Evolutionary conservation across 2,797 vertebrate genomes (phyloP).

Genomic region (Oceanodroma leucorhoa): DNA sequence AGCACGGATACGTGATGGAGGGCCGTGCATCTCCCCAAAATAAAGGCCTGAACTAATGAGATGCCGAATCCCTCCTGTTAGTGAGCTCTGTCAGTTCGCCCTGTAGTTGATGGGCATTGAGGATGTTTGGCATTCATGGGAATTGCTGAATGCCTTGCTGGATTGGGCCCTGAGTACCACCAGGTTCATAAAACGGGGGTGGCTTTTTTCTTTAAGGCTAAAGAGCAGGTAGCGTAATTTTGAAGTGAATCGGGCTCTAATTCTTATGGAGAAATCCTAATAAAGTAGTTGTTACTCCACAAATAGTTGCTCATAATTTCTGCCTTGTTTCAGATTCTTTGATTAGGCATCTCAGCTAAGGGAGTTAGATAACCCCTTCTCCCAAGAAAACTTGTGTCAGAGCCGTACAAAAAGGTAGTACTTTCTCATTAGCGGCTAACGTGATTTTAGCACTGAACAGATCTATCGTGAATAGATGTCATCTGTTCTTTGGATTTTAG

Average conservation of each 20-base stretch:
- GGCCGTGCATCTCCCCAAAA: neutral
- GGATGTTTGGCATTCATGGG: neutral
- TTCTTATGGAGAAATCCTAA: neutral
- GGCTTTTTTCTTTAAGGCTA: neutral
- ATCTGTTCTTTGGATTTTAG: neutral
- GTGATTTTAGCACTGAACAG: conserved; percentile 18
- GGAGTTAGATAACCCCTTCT: neutral
- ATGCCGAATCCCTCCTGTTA: neutral
- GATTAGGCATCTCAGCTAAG: neutral
- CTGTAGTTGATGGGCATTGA: neutral
- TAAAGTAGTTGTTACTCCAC: neutral
- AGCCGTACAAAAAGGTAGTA: neutral
- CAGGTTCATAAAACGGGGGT: neutral
- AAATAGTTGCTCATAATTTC: neutral
- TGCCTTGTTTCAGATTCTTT: neutral
- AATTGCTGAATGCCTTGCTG: neutral
- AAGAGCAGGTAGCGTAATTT: neutral
- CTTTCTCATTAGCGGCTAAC: neutral
- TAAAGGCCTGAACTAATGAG: conserved; percentile 43
- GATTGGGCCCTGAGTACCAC: neutral
- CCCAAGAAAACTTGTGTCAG: neutral
- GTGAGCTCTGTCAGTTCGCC: neutral
- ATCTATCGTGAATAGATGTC: conserved; percentile 4
- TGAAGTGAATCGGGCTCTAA: neutral
- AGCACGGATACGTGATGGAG: neutral